Conservation (phyloP, 2,888 invertebrate genomes). For the Lottia scabra region DNA sequence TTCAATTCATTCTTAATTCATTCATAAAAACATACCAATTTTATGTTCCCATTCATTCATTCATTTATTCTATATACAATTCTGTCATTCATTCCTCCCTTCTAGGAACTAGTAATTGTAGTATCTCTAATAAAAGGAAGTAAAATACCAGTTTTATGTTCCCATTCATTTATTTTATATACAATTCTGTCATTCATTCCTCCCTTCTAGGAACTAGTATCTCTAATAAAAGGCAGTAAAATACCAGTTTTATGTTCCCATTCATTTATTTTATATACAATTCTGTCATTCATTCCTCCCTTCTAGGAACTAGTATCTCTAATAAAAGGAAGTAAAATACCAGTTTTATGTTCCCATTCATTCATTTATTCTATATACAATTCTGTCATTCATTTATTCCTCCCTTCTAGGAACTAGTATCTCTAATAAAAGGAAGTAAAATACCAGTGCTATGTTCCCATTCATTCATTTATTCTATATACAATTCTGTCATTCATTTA, state of each 20-base stretch:
- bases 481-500: neutral
- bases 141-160: too few species aligned
- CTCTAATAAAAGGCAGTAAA: slow-evolving; percentile 88
- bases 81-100: neutral
- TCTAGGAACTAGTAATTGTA: slow-evolving; percentile 86
- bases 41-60: slow-evolving; percentile 72
- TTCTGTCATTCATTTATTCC: too few species aligned
- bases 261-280: too few species aligned
- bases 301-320: slow-evolving; percentile 86
- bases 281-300: too few species aligned
- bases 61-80: too few species aligned
- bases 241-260: too few species aligned
- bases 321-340: slow-evolving; percentile 89
- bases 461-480: too few species aligned
- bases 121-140: slow-evolving; percentile 97
- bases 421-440: slow-evolving; percentile 85
- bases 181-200: too few species aligned
- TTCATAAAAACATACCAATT: slow-evolving; percentile 72
- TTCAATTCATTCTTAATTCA: too few species aligned
- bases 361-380: too few species aligned
- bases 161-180: too few species aligned
- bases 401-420: slow-evolving; percentile 83
- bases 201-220: slow-evolving; percentile 82
- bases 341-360: too few species aligned
- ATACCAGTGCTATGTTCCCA: slow-evolving; percentile 74